Base-by-base conservation (phyloP, 2,797 vertebrate species). In the Agapornis canus region DNA sequence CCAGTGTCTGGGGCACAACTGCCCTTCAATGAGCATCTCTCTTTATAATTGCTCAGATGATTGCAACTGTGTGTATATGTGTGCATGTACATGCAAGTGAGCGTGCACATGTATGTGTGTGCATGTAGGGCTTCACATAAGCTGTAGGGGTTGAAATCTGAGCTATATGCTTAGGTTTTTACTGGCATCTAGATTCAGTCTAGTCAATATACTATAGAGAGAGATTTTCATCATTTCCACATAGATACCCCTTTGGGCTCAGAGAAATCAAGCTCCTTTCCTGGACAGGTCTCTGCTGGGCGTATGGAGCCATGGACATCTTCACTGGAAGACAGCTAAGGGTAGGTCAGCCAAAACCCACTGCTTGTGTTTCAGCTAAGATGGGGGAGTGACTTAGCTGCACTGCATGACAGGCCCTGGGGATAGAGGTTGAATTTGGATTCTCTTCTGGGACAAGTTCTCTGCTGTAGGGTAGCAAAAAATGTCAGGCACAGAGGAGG, bases 101-200 rank as follows among this genome's bases (percentile, higher is more conserved):
- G 40, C 43, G 32, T 8, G 25, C 17, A 22, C 1, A 2, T 32
- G 2, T 4, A 9, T 17, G 7, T 15, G 19, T 15, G 19, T 15
- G 20, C 37, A 4, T 43, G 19, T 11, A 43, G 43, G 32, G 20
- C 23, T 23, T 65, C 78, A 52, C 17, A 42, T 42, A 32, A 83
- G 37, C 5, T 81, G 68, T 54, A 78, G 49, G 35, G 10, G 3
- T n/a, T 69, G 54, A 93, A 75, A 75, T 39, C 17, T 72, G 77
- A 86, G 37, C 59, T 71, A 5, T 15, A 4, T n/a, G 18, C 26
- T 89, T 79, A 49, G 22, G 7, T 76, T 84, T 86, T 79, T 1
- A 0, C 37, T 40, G 25, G 2, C 15, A 43, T 43, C 48, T 68
- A 56, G 22, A 26, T 7, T 56, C 43, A 43, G 27, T 43, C 29